These are phyloP conservation scores for Sepioteuthis lessoniana DNA, from an alignment of 2,888 invertebrate genomes.

Conservation along the genomic window DNA sequence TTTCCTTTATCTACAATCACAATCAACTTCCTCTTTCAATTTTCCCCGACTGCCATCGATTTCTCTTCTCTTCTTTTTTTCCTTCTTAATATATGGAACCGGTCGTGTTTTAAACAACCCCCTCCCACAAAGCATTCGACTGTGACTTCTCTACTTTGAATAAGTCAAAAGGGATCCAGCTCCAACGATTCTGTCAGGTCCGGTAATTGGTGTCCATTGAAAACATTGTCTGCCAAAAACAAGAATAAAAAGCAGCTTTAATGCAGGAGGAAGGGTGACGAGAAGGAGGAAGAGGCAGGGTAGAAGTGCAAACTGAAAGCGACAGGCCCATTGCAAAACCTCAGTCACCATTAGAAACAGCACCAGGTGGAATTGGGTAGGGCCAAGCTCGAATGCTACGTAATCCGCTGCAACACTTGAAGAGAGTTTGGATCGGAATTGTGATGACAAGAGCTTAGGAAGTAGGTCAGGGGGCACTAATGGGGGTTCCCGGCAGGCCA, in stretches of 20 bases:
- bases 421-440: neutral
- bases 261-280: neutral
- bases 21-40: too few relatives aligned
- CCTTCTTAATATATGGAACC: neutral
- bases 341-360: too few relatives aligned
- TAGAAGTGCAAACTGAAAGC: too few relatives aligned
- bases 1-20: too few relatives aligned
- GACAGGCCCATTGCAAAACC: too few relatives aligned
- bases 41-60: too few relatives aligned
- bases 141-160: neutral
- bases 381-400: neutral
- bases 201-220: neutral
- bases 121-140: neutral
- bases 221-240: neutral
- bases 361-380: neutral
- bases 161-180: neutral
- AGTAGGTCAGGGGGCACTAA: constrained; percentile 33
- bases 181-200: neutral
- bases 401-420: constrained; percentile 17
- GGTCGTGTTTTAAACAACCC: neutral
- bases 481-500: constrained; percentile 6
- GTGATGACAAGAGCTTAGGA: constrained; percentile 17
- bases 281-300: neutral
- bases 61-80: neutral
- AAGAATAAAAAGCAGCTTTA: neutral